Evolutionary conservation across 2,888 invertebrate genomes (phyloP).

Genomic region (Crocallis elinguaria): DNA sequence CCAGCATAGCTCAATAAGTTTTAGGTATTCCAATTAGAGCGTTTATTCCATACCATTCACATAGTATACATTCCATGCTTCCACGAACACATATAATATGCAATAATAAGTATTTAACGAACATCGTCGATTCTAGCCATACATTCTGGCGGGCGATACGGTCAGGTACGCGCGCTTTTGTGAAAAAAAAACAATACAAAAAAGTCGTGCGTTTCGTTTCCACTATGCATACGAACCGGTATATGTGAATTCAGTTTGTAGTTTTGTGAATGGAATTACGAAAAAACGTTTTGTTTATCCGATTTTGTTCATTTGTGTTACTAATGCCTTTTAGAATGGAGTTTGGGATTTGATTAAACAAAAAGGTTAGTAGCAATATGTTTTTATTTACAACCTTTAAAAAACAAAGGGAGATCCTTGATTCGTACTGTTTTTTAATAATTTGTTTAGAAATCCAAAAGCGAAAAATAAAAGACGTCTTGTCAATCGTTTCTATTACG

Average conservation of each 20-base stretch:
- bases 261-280: not conserved
- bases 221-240: not conserved
- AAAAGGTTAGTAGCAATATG: not conserved
- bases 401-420: too few species aligned
- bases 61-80: conserved; percentile 5
- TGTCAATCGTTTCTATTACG: too few species aligned
- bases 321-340: not conserved
- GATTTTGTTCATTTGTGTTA: not conserved
- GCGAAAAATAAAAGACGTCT: too few species aligned
- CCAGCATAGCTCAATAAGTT: not conserved
- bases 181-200: conserved; percentile 25
- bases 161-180: conserved; percentile 45
- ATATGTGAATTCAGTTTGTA: not conserved
- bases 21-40: conserved; percentile 13
- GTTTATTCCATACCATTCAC: not conserved
- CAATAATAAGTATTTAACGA: conserved; percentile 51
- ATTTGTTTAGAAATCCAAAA: too few species aligned
- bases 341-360: conserved; percentile 4
- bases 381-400: too few species aligned
- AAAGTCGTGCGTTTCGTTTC: conserved; percentile 4
- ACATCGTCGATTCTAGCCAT: conserved; percentile 41
- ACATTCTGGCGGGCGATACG: conserved; percentile 48
- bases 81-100: conserved; percentile 1
- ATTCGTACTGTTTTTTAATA: too few species aligned
- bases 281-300: not conserved